A percentile compares a stretch with the other conserved stretches of the same genome.
phyloP scores from a whole-genome alignment of 2,113 vertebrate genomes.

The Brienomyrus longianalis region DNA sequence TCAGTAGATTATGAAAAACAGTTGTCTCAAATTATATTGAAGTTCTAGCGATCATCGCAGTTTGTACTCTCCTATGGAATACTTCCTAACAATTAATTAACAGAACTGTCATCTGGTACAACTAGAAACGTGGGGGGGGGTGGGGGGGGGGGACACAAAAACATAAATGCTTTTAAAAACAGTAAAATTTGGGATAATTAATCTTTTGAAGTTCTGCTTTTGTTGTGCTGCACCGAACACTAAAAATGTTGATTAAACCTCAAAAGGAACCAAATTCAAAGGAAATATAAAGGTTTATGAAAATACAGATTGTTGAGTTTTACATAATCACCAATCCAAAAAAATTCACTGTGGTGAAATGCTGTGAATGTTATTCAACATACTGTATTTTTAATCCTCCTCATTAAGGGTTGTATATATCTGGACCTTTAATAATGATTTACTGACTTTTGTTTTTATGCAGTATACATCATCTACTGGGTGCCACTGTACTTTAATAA shows the following conservation, averaged over 20 bases:
- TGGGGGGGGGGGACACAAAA: neutral
- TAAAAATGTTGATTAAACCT: neutral
- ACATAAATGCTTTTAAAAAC: neutral
- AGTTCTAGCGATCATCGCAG: neutral
- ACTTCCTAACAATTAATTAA: neutral
- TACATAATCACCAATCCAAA: neutral
- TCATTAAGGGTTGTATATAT: neutral
- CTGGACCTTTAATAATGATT: neutral
- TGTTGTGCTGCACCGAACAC: neutral
- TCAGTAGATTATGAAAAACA: neutral
- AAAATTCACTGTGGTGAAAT: neutral
- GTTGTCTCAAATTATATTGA: neutral
- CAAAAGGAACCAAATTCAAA: neutral
- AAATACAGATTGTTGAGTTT: neutral
- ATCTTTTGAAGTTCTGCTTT: neutral
- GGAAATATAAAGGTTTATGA: neutral
- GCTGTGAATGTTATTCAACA: neutral
- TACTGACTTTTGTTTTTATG: neutral
- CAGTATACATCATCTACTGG: neutral
- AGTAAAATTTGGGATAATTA: neutral
- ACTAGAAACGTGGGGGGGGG: neutral
- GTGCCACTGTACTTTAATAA: neutral
- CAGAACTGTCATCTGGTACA: neutral
- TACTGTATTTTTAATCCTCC: neutral
- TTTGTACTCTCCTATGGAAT: neutral